phyloP scores from a whole-genome alignment of 1,140 invertebrate genomes.

The Kradibia gibbosae region DNA sequence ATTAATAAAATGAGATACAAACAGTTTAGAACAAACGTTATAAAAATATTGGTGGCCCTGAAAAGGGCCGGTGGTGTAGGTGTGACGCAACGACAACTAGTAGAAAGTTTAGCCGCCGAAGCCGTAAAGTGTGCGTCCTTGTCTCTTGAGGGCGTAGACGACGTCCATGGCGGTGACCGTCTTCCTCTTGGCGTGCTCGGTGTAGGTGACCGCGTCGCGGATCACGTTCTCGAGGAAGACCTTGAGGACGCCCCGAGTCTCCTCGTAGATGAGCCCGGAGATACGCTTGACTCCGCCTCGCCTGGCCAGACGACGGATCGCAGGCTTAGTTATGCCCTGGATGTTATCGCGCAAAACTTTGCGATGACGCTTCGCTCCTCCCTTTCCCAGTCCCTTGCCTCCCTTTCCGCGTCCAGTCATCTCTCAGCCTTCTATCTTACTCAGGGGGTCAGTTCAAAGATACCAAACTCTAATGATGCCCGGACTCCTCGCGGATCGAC shows the following conservation, averaged over 20 bases:
- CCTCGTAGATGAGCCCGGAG: conserved; percentile 67
- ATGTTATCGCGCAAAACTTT: conserved; percentile 25
- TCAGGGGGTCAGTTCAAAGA: neutral
- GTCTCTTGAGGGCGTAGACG: conserved; percentile 89
- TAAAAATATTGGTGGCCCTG: conserved; percentile 47
- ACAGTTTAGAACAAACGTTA: too few relatives aligned
- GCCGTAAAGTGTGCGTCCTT: conserved; percentile 81
- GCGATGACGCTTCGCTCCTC: conserved; percentile 68
- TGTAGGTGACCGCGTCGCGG: conserved; percentile 28
- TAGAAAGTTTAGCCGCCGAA: conserved; percentile 74
- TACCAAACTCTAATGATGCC: too few relatives aligned
- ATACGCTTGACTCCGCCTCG: conserved; percentile 82
- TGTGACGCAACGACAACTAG: too few relatives aligned
- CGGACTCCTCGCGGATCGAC: neutral
- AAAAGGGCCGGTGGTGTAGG: conserved; percentile 60
- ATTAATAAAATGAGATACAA: too few relatives aligned
- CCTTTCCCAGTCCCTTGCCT: conserved; percentile 80
- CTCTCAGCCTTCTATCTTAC: too few relatives aligned
- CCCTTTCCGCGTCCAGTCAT: conserved; percentile 74
- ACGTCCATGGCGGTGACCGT: conserved; percentile 80
- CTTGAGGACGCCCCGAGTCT: conserved; percentile 53
- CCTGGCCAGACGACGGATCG: conserved; percentile 72
- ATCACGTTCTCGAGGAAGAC: conserved; percentile 36
- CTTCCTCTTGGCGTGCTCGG: conserved; percentile 30
- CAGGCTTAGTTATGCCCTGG: conserved; percentile 31